Conservation (phyloP, 1,140 invertebrate species). For the Galleria mellonella region DNA sequence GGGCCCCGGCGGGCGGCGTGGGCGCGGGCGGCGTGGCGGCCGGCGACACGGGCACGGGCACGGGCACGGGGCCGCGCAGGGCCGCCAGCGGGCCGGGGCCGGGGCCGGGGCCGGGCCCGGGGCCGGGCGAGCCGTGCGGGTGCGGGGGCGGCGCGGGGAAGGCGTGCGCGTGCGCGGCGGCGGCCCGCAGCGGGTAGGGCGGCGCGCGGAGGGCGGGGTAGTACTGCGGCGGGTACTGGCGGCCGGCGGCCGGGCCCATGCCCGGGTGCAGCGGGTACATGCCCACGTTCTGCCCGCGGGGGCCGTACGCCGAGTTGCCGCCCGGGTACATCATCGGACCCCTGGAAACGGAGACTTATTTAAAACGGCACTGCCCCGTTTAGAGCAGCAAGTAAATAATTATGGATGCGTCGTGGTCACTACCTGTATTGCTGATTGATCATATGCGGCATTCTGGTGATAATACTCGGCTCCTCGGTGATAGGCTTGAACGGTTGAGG, state of each 20-base stretch:
- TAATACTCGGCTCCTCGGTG: conserved; percentile 76
- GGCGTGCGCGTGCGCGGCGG: conserved; percentile 18
- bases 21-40: conserved; percentile 6
- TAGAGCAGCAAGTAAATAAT: no score
- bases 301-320: conserved; percentile 31
- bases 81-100: conserved; percentile 4
- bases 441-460: conserved; percentile 79
- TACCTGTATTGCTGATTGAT: conserved; percentile 74
- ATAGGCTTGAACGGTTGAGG: conserved; percentile 68
- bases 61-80: conserved; percentile 5
- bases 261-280: conserved; percentile 16
- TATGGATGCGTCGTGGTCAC: no score
- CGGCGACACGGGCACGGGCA: conserved; percentile 7
- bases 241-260: conserved; percentile 17
- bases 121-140: not conserved
- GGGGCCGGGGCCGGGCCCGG: conserved; percentile 11
- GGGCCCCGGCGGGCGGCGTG: conserved; percentile 7
- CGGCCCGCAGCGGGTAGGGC: conserved; percentile 9
- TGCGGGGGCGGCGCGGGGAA: not conserved
- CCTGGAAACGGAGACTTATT: conserved; percentile 22
- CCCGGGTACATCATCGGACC: conserved; percentile 57
- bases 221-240: conserved; percentile 29
- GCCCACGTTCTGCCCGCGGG: conserved; percentile 29
- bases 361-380: not conserved
- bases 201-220: conserved; percentile 18